Conservation (phyloP, 2,797 vertebrate species). For the Gadopsis marmoratus region DNA sequence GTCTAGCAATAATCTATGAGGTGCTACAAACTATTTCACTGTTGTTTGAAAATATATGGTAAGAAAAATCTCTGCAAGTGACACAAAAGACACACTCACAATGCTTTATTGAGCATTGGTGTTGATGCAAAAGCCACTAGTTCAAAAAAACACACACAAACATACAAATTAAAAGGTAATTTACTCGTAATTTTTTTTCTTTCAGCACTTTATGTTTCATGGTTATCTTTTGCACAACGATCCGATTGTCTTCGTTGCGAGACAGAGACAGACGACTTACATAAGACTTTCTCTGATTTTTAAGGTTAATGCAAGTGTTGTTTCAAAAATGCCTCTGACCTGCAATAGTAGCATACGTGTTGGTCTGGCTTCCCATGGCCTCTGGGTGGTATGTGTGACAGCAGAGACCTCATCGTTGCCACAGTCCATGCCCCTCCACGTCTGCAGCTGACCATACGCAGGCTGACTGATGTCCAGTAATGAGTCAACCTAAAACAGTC, state of each 20-base stretch:
- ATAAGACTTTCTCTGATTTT: background rate
- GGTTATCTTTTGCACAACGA: background rate
- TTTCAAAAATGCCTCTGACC: conserved; percentile 71
- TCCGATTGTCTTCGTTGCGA: background rate
- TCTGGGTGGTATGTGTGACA: conserved; percentile 87
- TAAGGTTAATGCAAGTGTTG: background rate
- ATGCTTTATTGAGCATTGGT: background rate
- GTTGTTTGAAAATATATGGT: background rate
- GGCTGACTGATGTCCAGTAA: conserved; percentile 94
- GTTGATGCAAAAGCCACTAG: background rate
- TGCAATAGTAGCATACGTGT: conserved; percentile 94
- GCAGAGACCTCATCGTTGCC: conserved; percentile 91
- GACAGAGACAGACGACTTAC: background rate
- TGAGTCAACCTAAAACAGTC: conserved; percentile 86
- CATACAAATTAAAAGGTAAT: background rate
- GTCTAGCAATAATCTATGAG: background rate
- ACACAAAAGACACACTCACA: background rate
- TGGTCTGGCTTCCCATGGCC: conserved; percentile 92
- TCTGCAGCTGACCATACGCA: conserved; percentile 93
- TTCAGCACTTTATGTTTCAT: background rate
- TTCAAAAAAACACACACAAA: background rate
- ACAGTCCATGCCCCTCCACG: conserved; percentile 88
- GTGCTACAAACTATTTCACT: conserved; percentile 7
- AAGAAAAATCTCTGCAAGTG: background rate
- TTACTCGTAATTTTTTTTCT: background rate